A percentile compares a stretch with the other conserved stretches of the same genome.
Conservation (phyloP, 2,113 vertebrate species). For the Paramormyrops kingsleyae region DNA sequence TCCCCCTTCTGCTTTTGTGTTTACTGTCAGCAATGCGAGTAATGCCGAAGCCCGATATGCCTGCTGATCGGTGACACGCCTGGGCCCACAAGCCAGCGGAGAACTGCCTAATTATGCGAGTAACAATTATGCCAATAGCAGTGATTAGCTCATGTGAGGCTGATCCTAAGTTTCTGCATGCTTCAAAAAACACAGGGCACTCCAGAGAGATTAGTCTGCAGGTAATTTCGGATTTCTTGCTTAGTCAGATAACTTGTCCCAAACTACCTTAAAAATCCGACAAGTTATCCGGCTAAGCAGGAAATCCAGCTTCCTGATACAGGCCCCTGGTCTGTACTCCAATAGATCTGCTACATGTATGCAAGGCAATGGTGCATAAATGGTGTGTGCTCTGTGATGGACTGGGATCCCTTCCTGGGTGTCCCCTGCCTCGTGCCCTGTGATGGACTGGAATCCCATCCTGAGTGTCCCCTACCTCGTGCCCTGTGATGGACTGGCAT, state of each 20-base stretch:
- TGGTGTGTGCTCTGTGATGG: background rate
- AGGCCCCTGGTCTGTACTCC: background rate
- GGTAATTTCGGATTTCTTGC: background rate
- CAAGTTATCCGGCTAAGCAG: background rate
- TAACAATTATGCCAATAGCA: background rate
- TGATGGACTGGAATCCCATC: background rate
- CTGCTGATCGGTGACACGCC: background rate
- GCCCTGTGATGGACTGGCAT: background rate
- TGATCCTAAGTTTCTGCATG: background rate
- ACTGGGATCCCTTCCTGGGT: background rate
- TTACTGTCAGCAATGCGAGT: background rate
- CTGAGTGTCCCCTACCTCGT: background rate
- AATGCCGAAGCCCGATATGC: background rate
- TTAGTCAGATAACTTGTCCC: background rate
- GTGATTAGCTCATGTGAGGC: background rate
- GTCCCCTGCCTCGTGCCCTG: background rate
- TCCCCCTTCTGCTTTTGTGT: background rate
- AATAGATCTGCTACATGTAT: background rate
- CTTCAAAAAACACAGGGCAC: background rate
- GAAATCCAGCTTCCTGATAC: background rate
- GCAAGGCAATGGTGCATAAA: background rate
- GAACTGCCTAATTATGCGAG: conserved; percentile 6
- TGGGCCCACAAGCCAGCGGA: background rate
- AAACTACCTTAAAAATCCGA: background rate
- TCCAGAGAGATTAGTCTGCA: background rate